A percentile compares a stretch with the other conserved stretches of the same genome.
Evolutionary conservation across 2,113 vertebrate species (phyloP).

Genomic region (Reinhardtius hippoglossoides): DNA sequence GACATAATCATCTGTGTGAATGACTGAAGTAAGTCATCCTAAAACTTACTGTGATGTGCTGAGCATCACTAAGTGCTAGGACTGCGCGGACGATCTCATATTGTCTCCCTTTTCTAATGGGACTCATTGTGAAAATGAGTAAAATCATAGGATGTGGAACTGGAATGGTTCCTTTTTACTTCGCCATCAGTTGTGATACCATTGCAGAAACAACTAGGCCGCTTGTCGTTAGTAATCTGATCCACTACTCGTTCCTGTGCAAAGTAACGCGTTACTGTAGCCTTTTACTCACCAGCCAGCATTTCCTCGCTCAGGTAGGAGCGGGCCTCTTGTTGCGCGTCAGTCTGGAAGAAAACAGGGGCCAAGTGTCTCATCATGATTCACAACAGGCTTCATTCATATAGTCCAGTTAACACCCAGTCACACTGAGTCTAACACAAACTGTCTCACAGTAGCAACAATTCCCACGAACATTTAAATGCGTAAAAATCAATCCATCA

Average conservation of each 20-base stretch:
- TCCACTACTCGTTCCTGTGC: too few species aligned
- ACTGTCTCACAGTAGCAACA: too few species aligned
- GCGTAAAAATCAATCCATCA: too few species aligned
- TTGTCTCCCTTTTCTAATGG: not conserved
- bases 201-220: not conserved
- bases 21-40: not conserved
- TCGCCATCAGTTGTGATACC: too few species aligned
- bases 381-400: constrained; percentile 10
- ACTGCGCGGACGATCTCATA: not conserved
- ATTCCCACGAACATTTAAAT: not conserved
- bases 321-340: constrained; percentile 95
- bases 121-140: too few species aligned
- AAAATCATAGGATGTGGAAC: not conserved
- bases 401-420: not conserved
- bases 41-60: not conserved
- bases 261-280: constrained; percentile 10
- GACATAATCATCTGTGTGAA: too few species aligned
- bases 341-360: constrained; percentile 85
- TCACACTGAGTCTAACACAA: not conserved
- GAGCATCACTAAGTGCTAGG: not conserved
- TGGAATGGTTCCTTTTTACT: not conserved
- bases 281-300: constrained; percentile 89
- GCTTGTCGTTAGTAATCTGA: not conserved
- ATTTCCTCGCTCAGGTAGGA: constrained; percentile 99
- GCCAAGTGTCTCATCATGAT: constrained; percentile 12